phyloP scores from a whole-genome alignment of 2,888 invertebrate genomes.

The Hipparchia sbordonii region DNA sequence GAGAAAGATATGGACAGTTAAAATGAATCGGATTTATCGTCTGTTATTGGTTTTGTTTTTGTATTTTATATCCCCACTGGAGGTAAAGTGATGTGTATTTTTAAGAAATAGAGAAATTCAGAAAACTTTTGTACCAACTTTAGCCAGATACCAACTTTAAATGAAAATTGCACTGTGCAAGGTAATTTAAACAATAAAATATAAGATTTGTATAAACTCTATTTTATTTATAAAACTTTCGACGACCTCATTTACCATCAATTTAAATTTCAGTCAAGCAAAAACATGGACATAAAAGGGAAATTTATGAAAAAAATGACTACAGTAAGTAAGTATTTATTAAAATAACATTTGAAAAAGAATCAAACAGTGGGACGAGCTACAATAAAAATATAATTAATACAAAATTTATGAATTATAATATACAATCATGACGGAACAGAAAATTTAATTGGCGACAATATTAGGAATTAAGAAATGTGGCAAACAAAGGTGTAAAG shows the following conservation, averaged over 20 bases:
- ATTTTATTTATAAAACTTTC: conserved; percentile 24
- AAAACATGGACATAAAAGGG: not conserved
- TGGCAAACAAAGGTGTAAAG: not conserved
- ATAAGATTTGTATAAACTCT: conserved; percentile 30
- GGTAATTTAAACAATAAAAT: conserved; percentile 49
- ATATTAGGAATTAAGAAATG: not conserved
- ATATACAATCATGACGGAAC: conserved; percentile 22
- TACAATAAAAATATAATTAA: conserved; percentile 24
- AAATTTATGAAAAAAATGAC: conserved; percentile 32
- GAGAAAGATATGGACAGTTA: not conserved
- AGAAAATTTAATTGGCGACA: not conserved
- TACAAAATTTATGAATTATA: conserved; percentile 29
- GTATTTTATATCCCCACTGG: conserved; percentile 48
- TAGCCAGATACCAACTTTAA: conserved; percentile 42
- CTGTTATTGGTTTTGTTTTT: conserved; percentile 12
- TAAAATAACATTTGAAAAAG: conserved; percentile 52
- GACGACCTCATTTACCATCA: not conserved
- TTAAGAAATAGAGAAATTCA: conserved; percentile 49
- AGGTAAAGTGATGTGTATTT: conserved; percentile 64
- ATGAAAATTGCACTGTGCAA: conserved; percentile 41
- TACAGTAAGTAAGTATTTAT: conserved; percentile 54
- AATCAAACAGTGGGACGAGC: conserved; percentile 33
- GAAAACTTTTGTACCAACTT: conserved; percentile 57
- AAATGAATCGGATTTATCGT: conserved; percentile 3
- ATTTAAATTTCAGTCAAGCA: not conserved